Evolutionary conservation across 2,888 invertebrate genomes (phyloP).

Genomic region (Flexamia atlantica): DNA sequence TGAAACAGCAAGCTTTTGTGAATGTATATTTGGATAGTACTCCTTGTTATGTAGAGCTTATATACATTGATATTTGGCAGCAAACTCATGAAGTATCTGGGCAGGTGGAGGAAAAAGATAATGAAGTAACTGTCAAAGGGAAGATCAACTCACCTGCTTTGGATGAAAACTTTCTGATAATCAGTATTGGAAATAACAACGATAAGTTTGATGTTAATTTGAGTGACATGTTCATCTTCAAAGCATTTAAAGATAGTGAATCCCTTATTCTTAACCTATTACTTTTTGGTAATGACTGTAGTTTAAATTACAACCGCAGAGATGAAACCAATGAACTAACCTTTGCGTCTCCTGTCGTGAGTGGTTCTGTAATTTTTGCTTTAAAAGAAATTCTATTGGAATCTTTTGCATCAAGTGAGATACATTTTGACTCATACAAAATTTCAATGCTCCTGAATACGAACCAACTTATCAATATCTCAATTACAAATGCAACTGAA

Average conservation of each 20-base stretch:
- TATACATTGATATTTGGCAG: slow-evolving; percentile 47
- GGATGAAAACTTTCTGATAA: slow-evolving; percentile 42
- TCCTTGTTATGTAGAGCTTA: slow-evolving; percentile 16
- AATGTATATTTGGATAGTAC: slow-evolving; percentile 38
- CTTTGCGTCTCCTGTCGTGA: neutral
- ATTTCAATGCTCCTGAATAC: slow-evolving; percentile 5
- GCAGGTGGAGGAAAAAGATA: slow-evolving; percentile 43
- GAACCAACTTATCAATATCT: neutral
- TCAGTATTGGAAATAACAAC: slow-evolving; percentile 30
- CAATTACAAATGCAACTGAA: neutral
- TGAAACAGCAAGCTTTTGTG: slow-evolving; percentile 33
- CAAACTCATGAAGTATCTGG: slow-evolving; percentile 46
- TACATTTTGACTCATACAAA: neutral
- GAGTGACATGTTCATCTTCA: slow-evolving; percentile 34
- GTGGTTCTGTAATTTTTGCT: neutral
- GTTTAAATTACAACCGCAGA: neutral
- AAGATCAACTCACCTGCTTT: slow-evolving; percentile 35
- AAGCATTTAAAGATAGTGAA: slow-evolving; percentile 37
- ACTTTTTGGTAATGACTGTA: slow-evolving; percentile 6
- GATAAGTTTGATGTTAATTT: slow-evolving; percentile 43
- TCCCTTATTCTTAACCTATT: neutral
- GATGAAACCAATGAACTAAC: slow-evolving; percentile 16
- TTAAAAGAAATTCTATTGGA: neutral
- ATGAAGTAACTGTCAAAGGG: slow-evolving; percentile 42
- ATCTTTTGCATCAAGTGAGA: neutral